A percentile compares a stretch with the other conserved stretches of the same genome.
These are phyloP conservation scores for Drosophila meridiana DNA, from an alignment of 2,888 invertebrate species.

Conservation along the genomic window DNA sequence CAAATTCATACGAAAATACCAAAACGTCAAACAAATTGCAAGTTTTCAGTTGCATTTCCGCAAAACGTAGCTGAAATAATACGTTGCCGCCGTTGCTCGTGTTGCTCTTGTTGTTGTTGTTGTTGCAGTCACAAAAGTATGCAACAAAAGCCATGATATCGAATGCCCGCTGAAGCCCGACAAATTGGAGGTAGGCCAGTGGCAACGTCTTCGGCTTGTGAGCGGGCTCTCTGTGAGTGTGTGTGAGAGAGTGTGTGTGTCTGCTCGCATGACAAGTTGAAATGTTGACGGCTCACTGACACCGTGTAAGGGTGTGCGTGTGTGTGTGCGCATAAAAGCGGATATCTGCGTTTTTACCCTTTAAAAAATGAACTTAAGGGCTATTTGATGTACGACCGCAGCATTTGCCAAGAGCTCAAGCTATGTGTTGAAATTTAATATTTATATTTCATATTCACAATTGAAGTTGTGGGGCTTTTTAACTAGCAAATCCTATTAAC, in stretches of 20 bases:
- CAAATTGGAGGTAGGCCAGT: conserved; percentile 74
- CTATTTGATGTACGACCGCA: background rate
- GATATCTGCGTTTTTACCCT: conserved; percentile 34
- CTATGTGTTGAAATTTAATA: conserved; percentile 5
- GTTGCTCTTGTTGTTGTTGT: conserved; percentile 1
- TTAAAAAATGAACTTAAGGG: conserved; percentile 2
- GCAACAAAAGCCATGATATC: conserved; percentile 66
- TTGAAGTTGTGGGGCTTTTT: background rate
- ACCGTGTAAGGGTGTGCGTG: conserved; percentile 43
- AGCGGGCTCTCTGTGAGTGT: conserved; percentile 1
- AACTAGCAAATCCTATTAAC: conserved; percentile 1
- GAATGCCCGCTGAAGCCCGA: conserved; percentile 63
- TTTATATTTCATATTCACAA: background rate
- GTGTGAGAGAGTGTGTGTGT: conserved; percentile 40
- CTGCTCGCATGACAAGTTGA: conserved; percentile 76
- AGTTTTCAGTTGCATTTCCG: conserved; percentile 80
- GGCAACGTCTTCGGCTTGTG: conserved; percentile 58
- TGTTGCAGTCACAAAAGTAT: conserved; percentile 55
- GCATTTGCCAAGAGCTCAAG: background rate
- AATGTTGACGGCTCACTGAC: conserved; percentile 78
- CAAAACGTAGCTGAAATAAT: conserved; percentile 77
- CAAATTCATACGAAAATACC: conserved; percentile 75
- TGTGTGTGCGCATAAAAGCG: conserved; percentile 27
- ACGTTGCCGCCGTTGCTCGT: conserved; percentile 46
- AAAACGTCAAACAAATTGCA: conserved; percentile 78